phyloP scores from a whole-genome alignment of 2,888 invertebrate genomes.

The Drosophila seclusa region DNA sequence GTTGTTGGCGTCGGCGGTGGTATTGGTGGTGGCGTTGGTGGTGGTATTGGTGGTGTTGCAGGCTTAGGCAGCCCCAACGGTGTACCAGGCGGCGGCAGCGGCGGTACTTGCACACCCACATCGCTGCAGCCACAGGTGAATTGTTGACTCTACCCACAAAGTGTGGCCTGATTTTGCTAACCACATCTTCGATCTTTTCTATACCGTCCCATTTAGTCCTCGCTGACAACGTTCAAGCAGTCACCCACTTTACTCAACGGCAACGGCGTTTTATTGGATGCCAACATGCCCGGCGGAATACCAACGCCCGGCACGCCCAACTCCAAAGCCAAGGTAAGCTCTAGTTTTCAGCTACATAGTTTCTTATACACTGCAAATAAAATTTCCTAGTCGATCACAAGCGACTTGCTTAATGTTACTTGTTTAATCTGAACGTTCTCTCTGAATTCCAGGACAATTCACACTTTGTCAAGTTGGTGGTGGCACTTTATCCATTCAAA shows the following conservation, averaged over 20 bases:
- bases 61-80: slow-evolving; percentile 52
- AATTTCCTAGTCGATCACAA: background rate
- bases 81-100: slow-evolving; percentile 43
- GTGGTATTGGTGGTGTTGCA: slow-evolving; percentile 45
- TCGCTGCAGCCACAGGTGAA: slow-evolving; percentile 84
- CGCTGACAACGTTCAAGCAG: slow-evolving; percentile 85
- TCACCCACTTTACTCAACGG: slow-evolving; percentile 85
- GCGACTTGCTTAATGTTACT: background rate
- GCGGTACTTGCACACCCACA: slow-evolving; percentile 84
- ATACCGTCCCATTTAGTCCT: slow-evolving; percentile 71
- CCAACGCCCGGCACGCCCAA: slow-evolving; percentile 92
- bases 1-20: slow-evolving; percentile 35
- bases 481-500: slow-evolving; percentile 95
- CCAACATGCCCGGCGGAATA: slow-evolving; percentile 89
- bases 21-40: slow-evolving; percentile 35
- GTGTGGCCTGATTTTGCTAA: background rate
- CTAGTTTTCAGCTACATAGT: background rate
- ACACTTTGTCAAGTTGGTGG: slow-evolving; percentile 91
- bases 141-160: background rate
- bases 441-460: slow-evolving; percentile 85
- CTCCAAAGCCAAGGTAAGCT: slow-evolving; percentile 90
- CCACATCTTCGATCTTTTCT: background rate
- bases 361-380: background rate
- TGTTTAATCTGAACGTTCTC: slow-evolving; percentile 13
- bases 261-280: slow-evolving; percentile 84